Evolutionary conservation across 2,797 vertebrate genomes (phyloP), one percentile per base, ranked within the genome.

Genomic region (Eospalax fontanierii): DNA sequence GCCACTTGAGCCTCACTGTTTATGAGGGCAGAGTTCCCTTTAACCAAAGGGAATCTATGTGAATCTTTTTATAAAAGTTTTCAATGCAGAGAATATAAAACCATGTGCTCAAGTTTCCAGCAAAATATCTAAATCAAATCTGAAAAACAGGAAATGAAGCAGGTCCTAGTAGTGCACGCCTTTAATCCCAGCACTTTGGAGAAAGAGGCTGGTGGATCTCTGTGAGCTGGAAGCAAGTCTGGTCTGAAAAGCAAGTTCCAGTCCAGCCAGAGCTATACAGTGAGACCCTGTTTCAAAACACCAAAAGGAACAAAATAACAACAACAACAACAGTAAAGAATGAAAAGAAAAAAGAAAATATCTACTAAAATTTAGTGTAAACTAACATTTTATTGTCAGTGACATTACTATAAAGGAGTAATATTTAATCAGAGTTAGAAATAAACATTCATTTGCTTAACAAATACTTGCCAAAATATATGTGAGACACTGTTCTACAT

Each of bases 121-220:
- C 85, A 87, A 98, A 98, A 97, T 89, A 91, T 91, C 65, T 89
- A 12, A 94, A 90, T 40, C 16, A 46, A 91, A 80, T 96, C 86
- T 89, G 59, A 75, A 82, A 96, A 87, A 79, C 97, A 86, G 81
- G 82, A 76, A 97, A 88, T 68, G 16, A 71, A 54, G 50, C 50
- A 2, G 50, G 50, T 7, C 12, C 2, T 54, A 12, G 50, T 54
- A 14, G 50, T 54, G 8, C 12, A 54, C 50, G 50, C 50, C 50
- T 54, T 54, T 54, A 54, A 14, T 54, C 50, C 50, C 50, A 54
- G 50, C 50, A 10, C 50, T 54, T 12, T 9, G 50, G 50, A 54
- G 14, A 12, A 7, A 54, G 50, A 54, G 50, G 8, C 50, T 9
- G 50, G 50, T 15, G 14, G 50, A 54, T 54, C 50, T 54, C 50